Conservation (phyloP, 1,140 invertebrate genomes). For the Tribolium castaneum region DNA sequence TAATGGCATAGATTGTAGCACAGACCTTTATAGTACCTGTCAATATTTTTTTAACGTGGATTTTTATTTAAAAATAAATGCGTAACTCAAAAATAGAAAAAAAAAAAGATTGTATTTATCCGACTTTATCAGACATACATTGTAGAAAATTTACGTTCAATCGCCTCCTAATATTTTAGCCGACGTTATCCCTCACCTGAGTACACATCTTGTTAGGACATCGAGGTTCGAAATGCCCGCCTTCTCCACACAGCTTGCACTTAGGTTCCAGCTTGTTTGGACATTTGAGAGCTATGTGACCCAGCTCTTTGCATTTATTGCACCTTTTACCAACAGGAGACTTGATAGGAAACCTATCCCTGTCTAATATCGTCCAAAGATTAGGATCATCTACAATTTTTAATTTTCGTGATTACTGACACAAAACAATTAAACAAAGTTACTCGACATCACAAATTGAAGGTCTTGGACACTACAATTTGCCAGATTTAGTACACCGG, state of each 20-base stretch:
- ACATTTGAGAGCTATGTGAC: constrained; percentile 68
- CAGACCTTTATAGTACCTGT: no score
- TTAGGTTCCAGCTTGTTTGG: constrained; percentile 63
- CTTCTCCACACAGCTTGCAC: constrained; percentile 73
- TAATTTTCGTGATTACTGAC: background rate
- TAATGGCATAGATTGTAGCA: no score
- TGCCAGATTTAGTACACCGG: background rate
- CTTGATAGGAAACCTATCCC: constrained; percentile 57
- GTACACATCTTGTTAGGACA: constrained; percentile 76
- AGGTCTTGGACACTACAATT: constrained; percentile 38
- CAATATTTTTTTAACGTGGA: no score
- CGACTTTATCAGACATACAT: no score
- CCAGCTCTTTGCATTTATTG: constrained; percentile 69
- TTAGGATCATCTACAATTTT: constrained; percentile 63
- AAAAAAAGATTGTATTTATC: no score
- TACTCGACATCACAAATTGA: constrained; percentile 47
- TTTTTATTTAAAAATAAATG: no score
- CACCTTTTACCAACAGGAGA: constrained; percentile 64
- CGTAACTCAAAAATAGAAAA: no score
- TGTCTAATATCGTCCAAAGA: constrained; percentile 64
- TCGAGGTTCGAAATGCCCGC: constrained; percentile 70
- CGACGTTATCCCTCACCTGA: constrained; percentile 65
- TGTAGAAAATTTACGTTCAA: no score
- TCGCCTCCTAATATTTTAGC: no score
- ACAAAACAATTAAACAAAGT: background rate